These are phyloP conservation scores for Potamilus streckersoni DNA, from an alignment of 1,140 invertebrate genomes.

Conservation along the genomic window DNA sequence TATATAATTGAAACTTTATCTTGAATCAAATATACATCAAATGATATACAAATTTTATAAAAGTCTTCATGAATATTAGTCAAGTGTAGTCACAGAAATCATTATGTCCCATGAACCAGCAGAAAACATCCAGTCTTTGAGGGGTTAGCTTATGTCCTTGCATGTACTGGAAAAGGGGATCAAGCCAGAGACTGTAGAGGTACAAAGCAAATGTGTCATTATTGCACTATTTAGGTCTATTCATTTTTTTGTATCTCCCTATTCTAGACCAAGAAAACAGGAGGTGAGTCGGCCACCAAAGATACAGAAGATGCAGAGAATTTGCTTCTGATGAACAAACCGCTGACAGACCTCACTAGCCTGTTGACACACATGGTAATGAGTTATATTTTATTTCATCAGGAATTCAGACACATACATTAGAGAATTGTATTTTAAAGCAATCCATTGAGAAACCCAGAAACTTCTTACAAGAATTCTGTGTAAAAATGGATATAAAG, in stretches of 20 bases:
- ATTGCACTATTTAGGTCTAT: not conserved
- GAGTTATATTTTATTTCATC: not conserved
- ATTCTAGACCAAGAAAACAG: slow-evolving; percentile 59
- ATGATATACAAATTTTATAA: too few relatives aligned
- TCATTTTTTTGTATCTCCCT: slow-evolving; percentile 2
- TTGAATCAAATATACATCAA: too few relatives aligned
- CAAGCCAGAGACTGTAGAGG: not conserved
- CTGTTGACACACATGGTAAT: slow-evolving; percentile 61
- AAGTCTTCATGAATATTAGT: too few relatives aligned
- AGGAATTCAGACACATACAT: not conserved
- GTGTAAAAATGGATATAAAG: too few relatives aligned
- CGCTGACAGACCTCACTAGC: slow-evolving; percentile 60
- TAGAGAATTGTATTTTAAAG: too few relatives aligned
- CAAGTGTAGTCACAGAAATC: too few relatives aligned
- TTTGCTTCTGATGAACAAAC: slow-evolving; percentile 63
- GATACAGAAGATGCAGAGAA: slow-evolving; percentile 65
- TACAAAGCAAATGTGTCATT: not conserved
- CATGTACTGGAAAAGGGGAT: not conserved
- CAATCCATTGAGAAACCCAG: too few relatives aligned
- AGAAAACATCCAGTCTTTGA: not conserved
- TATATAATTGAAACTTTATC: too few relatives aligned
- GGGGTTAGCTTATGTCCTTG: not conserved
- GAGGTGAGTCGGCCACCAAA: slow-evolving; percentile 44
- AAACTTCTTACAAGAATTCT: too few relatives aligned
- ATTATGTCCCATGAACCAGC: too few relatives aligned